Conservation (phyloP, 2,888 invertebrate genomes). For the Brassicogethes aeneus region DNA sequence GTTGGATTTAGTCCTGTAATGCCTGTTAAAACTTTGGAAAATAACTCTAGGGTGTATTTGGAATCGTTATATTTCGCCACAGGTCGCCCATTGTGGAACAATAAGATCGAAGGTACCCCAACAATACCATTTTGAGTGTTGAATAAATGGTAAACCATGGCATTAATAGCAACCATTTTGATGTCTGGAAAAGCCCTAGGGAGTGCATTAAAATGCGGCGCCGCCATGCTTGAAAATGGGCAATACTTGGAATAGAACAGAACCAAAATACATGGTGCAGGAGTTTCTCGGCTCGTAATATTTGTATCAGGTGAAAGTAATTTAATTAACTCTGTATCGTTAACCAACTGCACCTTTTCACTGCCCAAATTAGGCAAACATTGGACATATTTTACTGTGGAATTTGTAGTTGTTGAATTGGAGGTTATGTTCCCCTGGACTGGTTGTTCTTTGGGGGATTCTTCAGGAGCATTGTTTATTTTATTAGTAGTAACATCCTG, state of each 20-base stretch:
- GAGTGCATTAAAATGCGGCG: constrained; percentile 84
- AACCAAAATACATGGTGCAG: constrained; percentile 65
- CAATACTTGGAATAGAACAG: constrained; percentile 87
- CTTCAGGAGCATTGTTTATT: too few relatives aligned
- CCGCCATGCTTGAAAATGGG: constrained; percentile 82
- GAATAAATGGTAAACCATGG: constrained; percentile 70
- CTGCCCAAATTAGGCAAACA: constrained; percentile 31
- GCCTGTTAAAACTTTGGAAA: constrained; percentile 67
- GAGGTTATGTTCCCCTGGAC: too few relatives aligned
- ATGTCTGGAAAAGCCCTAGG: constrained; percentile 80
- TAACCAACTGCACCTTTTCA: constrained; percentile 54
- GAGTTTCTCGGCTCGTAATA: constrained; percentile 52
- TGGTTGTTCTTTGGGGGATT: too few relatives aligned
- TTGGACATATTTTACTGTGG: constrained; percentile 30
- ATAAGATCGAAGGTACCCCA: constrained; percentile 79
- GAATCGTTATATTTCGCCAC: constrained; percentile 78
- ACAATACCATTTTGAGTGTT: constrained; percentile 89
- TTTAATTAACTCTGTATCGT: constrained; percentile 60
- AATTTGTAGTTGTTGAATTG: too few relatives aligned
- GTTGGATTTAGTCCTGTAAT: constrained; percentile 62
- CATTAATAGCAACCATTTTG: constrained; percentile 84
- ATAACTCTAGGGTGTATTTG: constrained; percentile 68
- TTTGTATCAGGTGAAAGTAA: constrained; percentile 55
- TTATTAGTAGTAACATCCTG: too few relatives aligned
- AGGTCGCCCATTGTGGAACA: constrained; percentile 83